phyloP scores from a whole-genome alignment of 2,113 vertebrate genomes.

The Anser brachyrhynchus region DNA sequence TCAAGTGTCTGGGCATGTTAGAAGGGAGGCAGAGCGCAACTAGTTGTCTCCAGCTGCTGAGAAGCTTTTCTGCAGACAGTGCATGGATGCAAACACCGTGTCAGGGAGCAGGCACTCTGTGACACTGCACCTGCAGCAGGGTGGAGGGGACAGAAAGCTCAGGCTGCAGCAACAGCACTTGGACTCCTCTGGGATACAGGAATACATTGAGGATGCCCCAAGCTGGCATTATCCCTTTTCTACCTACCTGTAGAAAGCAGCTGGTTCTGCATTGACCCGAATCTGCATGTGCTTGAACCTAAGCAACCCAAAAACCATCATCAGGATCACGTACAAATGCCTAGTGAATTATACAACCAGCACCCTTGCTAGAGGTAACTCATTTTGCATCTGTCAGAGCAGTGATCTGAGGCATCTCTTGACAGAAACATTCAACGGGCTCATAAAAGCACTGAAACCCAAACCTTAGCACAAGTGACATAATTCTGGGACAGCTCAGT shows the following conservation, averaged over 20 bases:
- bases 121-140: neutral
- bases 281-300: constrained; percentile 99
- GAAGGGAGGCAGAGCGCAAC: neutral
- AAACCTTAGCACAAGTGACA: neutral
- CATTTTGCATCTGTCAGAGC: neutral
- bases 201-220: neutral
- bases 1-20: neutral
- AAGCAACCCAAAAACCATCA: neutral
- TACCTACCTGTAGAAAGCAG: constrained; percentile 92
- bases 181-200: neutral
- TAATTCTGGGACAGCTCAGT: neutral
- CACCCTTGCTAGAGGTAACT: neutral
- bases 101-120: neutral
- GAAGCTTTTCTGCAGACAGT: neutral
- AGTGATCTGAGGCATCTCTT: neutral
- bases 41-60: neutral
- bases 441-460: neutral
- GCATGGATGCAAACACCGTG: neutral
- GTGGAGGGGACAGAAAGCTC: neutral
- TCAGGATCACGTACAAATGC: neutral
- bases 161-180: neutral
- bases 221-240: neutral
- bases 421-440: neutral
- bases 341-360: neutral
- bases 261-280: constrained; percentile 93